Evolutionary conservation across 2,113 vertebrate genomes (phyloP), one percentile per base, ranked within the genome.

Genomic region (Corythornis madagascariensis): DNA sequence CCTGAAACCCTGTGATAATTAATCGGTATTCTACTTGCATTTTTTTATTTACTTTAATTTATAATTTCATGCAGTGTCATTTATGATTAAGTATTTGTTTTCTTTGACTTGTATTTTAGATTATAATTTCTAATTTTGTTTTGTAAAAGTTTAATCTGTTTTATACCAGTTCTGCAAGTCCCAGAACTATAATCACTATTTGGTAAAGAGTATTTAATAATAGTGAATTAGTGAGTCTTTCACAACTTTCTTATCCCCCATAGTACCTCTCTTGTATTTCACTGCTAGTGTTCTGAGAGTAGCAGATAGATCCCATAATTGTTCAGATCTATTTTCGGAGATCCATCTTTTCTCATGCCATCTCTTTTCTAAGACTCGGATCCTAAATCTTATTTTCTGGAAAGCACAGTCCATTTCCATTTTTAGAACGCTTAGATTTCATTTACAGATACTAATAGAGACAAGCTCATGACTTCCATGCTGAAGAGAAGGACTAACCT

Each of bases 21-120:
- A 84, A 65, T 86, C 33, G 47, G 79, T 90, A 74, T 91, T 89
- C 82, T 80, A 86, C 86, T 94, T 93, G 79, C 88, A 87, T 87
- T 93, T 92, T 88, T 92, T 93, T 55, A 89, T 93, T 95, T 96
- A 66, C 90, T 93, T 96, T 92, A 55, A 94, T 92, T 95, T 95
- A 26, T 95, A 40, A 92, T 96, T 95, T 94, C 83, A 94, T 91
- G 72, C 75, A 88, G 29, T 88, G 55, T 93, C 65, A 75, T 94
- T 87, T 93, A 88, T 85, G 85, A 94, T 77, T 89, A 63, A 47
- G 8, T 22, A 31, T 84, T 89, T 96, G 52, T 95, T 95, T 90
- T 74, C 83, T 70, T 85, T 94, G 26, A 86, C 83, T 91, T 57
- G 40, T 55, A 69, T 64, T 92, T 95, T 90, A 90, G 70, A 66